A percentile compares a stretch with the other conserved stretches of the same genome.
Conservation (phyloP, 37 sponge, comb jelly and placozoan species). For the Oopsacas minuta region DNA sequence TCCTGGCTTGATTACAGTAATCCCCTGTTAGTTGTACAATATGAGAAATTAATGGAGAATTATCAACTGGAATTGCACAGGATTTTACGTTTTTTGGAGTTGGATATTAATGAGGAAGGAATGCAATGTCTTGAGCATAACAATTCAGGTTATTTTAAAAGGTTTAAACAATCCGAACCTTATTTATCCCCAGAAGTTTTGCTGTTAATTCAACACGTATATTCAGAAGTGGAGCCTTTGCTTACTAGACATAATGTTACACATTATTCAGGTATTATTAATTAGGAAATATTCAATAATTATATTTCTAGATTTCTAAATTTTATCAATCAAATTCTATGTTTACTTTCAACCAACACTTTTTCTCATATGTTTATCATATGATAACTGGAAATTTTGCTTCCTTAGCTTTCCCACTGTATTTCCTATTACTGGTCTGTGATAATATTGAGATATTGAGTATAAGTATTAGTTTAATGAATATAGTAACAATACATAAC, state of each 20-base stretch:
- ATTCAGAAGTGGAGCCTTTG: background rate
- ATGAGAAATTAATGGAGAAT: conserved; percentile 39
- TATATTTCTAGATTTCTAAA: no score
- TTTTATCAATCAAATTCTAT: no score
- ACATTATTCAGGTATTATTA: background rate
- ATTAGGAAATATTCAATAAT: no score
- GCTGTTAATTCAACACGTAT: background rate
- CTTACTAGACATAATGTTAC: background rate
- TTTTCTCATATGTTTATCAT: no score
- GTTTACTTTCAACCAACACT: no score
- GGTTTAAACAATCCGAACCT: background rate
- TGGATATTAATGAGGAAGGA: background rate
- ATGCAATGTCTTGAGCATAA: background rate
- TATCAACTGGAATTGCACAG: conserved; percentile 29
- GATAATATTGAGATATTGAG: no score
- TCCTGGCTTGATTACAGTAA: background rate
- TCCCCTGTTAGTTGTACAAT: conserved; percentile 42
- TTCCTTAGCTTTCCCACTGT: no score
- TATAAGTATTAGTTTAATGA: no score
- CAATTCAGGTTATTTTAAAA: background rate
- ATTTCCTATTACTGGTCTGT: no score
- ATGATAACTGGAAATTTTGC: no score
- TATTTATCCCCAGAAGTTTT: background rate
- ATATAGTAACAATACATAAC: no score
- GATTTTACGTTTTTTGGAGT: conserved; percentile 39